Evolutionary conservation across 2,797 vertebrate species (phyloP), one percentile per base, ranked within the genome.

Genomic region (Poecile montanus): DNA sequence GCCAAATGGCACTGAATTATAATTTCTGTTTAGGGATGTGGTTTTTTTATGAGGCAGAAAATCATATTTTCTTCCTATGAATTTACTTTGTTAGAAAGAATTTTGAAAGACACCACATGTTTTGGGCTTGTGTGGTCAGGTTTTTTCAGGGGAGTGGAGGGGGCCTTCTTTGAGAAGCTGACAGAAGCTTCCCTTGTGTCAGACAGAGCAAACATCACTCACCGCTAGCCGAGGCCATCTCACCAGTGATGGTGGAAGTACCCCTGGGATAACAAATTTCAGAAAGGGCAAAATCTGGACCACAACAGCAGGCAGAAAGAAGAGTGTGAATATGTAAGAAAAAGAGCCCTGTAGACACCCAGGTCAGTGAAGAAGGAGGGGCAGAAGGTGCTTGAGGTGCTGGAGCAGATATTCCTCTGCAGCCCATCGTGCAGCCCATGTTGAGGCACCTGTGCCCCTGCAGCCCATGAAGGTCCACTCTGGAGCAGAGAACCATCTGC

Each of bases 371-470:
- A 45, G 11, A 32, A 36, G 19, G 6, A 32, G 10, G 7, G 5
- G 15, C 12, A 80, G 75, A 9, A 62, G 21, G 2, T 27, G 10
- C 6, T 62, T 29, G 50, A 85, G 13, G 4, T 1, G 7, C 27
- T 2, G 7, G 10, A 67, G 36, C 40, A 36, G 22, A 53, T 40
- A 30, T 77, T 54, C 5, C 25, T 15, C 36, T 32, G 36, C 20
- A 54, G 32, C 3, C 29, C 3, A 1, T 13, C 9, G 9, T 21
- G 56, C 19, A 53, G n/a, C 2, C 19, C 3, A 1, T 12, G 13
- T 19, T 56, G 54, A 79, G 20, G 23, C 5, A 57, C 5, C 29
- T 62, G 36, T 16, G 2, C 7, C 17, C 38, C 26, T 47, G 38
- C 9, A 60, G 60, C 13, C 30, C 47, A 21, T 7, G 11, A 50